phyloP scores from a whole-genome alignment of 1,140 invertebrate genomes.

The Helicoverpa armigera region DNA sequence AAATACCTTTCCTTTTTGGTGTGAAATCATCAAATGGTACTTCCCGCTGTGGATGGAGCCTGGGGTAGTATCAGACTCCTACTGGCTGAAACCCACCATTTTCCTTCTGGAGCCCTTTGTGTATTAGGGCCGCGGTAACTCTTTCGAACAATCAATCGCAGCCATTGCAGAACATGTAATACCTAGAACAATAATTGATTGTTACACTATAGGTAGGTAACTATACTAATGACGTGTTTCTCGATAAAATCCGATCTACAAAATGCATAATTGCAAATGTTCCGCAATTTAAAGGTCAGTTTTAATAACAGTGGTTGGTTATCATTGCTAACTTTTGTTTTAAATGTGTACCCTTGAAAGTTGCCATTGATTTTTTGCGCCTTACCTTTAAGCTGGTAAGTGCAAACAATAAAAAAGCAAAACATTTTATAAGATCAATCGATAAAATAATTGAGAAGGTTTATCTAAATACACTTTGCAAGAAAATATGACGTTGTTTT shows the following conservation, averaged over 20 bases:
- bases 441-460: neutral
- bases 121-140: too few species aligned
- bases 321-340: conserved; percentile 11
- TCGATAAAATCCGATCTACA: neutral
- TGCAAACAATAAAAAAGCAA: neutral
- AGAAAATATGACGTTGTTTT: too few species aligned
- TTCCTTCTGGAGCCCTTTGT: too few species aligned
- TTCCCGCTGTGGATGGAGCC: too few species aligned
- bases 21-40: too few species aligned
- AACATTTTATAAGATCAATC: neutral
- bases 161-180: too few species aligned
- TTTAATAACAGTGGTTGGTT: conserved; percentile 11
- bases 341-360: conserved; percentile 25
- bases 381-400: neutral
- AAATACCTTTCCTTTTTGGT: too few species aligned
- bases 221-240: neutral
- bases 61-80: too few species aligned
- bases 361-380: neutral
- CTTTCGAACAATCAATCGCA: too few species aligned
- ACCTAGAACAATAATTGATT: too few species aligned
- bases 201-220: too few species aligned
- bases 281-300: conserved; percentile 11
- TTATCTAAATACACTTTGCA: too few species aligned
- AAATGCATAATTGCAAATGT: neutral
- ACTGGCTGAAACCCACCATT: neutral